A percentile compares a stretch with the other conserved stretches of the same genome.
Conservation (phyloP, 2,888 invertebrate species). For the Drosophila acutilabella region DNA sequence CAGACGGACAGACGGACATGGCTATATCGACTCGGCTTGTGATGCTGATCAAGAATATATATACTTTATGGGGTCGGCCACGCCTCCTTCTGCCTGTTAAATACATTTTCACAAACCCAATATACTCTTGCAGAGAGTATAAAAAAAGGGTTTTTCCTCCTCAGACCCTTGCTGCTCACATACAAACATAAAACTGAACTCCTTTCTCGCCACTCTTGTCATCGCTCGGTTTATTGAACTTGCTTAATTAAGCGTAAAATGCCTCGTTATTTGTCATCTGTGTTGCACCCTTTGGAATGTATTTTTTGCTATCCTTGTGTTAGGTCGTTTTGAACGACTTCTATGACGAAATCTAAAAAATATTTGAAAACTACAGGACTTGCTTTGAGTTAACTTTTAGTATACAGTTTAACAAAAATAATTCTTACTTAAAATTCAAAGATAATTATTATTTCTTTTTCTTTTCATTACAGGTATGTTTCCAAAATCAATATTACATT, state of each 20-base stretch:
- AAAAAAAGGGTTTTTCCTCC: conserved; percentile 55
- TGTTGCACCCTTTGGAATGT: conserved; percentile 34
- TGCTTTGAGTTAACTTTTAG: too few relatives aligned
- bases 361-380: background rate
- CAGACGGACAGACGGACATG: too few relatives aligned
- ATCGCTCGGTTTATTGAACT: conserved; percentile 75
- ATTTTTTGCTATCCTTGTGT: conserved; percentile 23
- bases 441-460: conserved; percentile 1
- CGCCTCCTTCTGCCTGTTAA: too few relatives aligned
- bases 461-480: conserved; percentile 70
- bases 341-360: background rate
- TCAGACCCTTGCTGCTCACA: conserved; percentile 15
- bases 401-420: too few relatives aligned
- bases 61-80: too few relatives aligned
- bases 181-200: conserved; percentile 17
- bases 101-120: too few relatives aligned
- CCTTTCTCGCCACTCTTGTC: conserved; percentile 12
- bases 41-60: too few relatives aligned
- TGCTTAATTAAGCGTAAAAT: conserved; percentile 79
- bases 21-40: too few relatives aligned
- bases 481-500: background rate
- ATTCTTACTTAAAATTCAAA: background rate
- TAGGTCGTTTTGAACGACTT: conserved; percentile 3
- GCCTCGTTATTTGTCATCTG: conserved; percentile 66
- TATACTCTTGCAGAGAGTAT: too few relatives aligned